These are phyloP conservation scores for Baryphthengus martii DNA, from an alignment of 2,113 vertebrate genomes.

Conservation along the genomic window DNA sequence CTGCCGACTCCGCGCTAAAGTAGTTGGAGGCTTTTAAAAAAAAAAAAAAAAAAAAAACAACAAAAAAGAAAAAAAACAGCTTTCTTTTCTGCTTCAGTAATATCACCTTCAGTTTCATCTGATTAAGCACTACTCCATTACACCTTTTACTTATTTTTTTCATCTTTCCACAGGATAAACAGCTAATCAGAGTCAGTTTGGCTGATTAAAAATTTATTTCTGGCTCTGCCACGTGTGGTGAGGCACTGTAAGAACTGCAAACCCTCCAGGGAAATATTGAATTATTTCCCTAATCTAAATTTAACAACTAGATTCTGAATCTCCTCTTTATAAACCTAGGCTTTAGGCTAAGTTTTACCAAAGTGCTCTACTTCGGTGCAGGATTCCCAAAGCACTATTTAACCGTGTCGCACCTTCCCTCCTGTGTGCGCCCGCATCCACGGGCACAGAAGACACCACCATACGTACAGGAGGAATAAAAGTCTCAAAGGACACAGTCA, in stretches of 20 bases:
- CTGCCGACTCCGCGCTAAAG: slow-evolving; percentile 13
- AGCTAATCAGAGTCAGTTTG: background rate
- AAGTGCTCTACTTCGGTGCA: background rate
- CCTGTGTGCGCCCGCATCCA: background rate
- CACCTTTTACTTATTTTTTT: background rate
- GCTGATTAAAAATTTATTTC: background rate
- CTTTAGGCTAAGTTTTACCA: slow-evolving; percentile 1
- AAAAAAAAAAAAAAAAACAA: background rate
- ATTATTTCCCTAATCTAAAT: background rate
- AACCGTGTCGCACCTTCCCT: background rate
- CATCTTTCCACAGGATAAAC: background rate
- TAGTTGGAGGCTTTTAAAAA: slow-evolving; percentile 14
- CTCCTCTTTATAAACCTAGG: background rate
- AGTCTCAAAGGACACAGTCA: fast-evolving
- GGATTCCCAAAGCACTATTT: background rate
- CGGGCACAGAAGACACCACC: fast-evolving
- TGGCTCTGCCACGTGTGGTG: background rate
- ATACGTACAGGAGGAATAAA: background rate
- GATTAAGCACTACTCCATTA: background rate
- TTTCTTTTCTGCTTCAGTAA: background rate
- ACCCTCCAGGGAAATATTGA: background rate
- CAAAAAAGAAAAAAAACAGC: background rate
- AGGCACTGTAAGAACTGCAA: background rate
- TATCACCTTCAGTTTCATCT: background rate
- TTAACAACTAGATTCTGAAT: background rate